A percentile compares a stretch with the other conserved stretches of the same genome.
Evolutionary conservation across 35 echinoderm and acorn worm genomes (phyloP).

Genomic region (Apostichopus parvimensis): DNA sequence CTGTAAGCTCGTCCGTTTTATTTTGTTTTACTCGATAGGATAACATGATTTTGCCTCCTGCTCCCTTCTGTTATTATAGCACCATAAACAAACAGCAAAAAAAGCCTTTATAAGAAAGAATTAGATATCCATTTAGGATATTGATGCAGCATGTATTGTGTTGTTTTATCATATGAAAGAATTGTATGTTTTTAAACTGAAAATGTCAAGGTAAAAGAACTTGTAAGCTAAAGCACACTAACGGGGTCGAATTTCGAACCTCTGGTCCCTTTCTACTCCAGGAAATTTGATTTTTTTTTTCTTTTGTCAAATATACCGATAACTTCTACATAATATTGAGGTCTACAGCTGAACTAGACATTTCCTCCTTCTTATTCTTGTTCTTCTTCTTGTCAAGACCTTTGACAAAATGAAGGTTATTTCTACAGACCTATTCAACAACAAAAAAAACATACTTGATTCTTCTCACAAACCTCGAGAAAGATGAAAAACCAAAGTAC

Average conservation of each 20-base stretch:
- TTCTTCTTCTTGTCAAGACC: background rate
- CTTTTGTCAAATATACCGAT: background rate
- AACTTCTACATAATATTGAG: background rate
- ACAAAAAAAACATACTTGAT: too few relatives aligned
- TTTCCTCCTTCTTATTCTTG: background rate
- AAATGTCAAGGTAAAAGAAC: background rate
- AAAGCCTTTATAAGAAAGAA: background rate
- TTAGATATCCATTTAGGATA: background rate
- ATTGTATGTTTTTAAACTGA: background rate
- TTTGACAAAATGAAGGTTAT: background rate
- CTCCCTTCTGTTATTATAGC: background rate
- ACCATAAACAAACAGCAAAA: background rate
- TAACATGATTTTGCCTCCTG: background rate
- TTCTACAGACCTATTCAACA: too few relatives aligned
- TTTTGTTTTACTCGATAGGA: background rate
- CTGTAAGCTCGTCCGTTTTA: background rate
- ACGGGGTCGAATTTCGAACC: background rate
- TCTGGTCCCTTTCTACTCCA: background rate
- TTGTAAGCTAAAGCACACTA: background rate
- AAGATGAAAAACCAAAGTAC: too few relatives aligned
- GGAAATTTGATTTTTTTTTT: background rate
- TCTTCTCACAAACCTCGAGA: too few relatives aligned
- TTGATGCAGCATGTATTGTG: background rate
- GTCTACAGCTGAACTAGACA: background rate
- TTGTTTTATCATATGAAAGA: background rate